Conservation (phyloP, 1,140 invertebrate genomes). For the Uloborus diversus region DNA sequence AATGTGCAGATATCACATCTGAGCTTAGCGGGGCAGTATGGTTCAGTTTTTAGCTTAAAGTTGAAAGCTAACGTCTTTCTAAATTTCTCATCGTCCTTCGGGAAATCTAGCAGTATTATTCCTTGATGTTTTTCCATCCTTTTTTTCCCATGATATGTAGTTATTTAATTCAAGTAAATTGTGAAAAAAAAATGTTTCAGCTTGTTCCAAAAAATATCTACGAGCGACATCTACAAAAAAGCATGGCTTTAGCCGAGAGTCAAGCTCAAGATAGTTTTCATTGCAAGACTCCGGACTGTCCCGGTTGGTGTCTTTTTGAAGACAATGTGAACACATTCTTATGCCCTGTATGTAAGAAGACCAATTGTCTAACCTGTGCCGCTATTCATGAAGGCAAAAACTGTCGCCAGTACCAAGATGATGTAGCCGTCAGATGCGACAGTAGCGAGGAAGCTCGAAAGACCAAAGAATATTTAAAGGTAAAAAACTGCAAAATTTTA, state of each 20-base stretch:
- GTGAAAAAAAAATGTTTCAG: too few relatives aligned
- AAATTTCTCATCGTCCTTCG: too few relatives aligned
- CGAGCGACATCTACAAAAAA: conserved; percentile 80
- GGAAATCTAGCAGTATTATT: too few relatives aligned
- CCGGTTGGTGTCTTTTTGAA: conserved; percentile 89
- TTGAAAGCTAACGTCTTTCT: too few relatives aligned
- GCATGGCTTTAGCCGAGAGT: conserved; percentile 83
- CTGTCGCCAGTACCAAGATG: conserved; percentile 85
- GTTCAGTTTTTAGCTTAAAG: too few relatives aligned
- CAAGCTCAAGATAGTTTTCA: conserved; percentile 88
- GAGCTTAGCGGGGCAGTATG: too few relatives aligned
- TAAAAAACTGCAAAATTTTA: too few relatives aligned
- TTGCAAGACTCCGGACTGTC: conserved; percentile 89
- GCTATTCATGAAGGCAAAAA: conserved; percentile 84
- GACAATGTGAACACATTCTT: conserved; percentile 86
- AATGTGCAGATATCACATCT: too few relatives aligned
- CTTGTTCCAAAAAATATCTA: conserved; percentile 79
- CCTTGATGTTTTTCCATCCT: too few relatives aligned
- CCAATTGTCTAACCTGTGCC: conserved; percentile 90
- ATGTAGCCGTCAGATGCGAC: conserved; percentile 74
- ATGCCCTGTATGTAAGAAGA: conserved; percentile 84
- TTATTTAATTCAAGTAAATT: too few relatives aligned
- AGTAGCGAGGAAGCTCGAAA: conserved; percentile 74
- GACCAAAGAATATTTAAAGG: conserved; percentile 80
- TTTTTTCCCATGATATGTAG: too few relatives aligned